Evolutionary conservation across 2,113 vertebrate species (phyloP).

Genomic region (Silurus meridionalis): DNA sequence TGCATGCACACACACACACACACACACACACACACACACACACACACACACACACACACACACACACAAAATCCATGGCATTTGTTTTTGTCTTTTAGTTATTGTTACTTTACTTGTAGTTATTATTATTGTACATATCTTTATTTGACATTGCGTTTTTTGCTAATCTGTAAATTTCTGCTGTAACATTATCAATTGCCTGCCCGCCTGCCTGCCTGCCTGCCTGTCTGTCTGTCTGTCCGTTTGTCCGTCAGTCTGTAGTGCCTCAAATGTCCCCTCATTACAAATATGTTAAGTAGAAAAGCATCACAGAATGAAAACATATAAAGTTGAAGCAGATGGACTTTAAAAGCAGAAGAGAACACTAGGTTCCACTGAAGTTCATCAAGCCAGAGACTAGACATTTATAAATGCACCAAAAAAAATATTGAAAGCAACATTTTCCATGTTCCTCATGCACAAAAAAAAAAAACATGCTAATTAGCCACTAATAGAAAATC

Average conservation of each 20-base stretch:
- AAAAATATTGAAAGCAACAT: background rate
- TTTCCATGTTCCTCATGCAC: background rate
- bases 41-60: slow-evolving; percentile 17
- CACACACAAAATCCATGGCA: background rate
- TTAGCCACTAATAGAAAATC: background rate
- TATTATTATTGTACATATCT: no score
- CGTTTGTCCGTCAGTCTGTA: background rate
- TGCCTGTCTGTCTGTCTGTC: no score
- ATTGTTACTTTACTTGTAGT: no score
- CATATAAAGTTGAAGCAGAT: background rate
- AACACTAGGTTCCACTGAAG: background rate
- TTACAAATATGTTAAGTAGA: background rate
- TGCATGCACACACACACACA: slow-evolving; percentile 16
- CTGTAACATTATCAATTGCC: no score
- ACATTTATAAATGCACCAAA: background rate
- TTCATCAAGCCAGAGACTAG: background rate
- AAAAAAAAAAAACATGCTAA: background rate
- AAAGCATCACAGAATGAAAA: background rate
- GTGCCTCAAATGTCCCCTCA: background rate
- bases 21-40: slow-evolving; percentile 8
- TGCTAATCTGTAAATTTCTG: no score
- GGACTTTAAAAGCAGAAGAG: background rate
- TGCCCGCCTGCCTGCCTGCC: no score
- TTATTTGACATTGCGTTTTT: no score
- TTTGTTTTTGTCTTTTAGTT: no score